These are phyloP conservation scores for Geotrupes spiniger DNA, from an alignment of 2,888 invertebrate genomes.

Conservation along the genomic window DNA sequence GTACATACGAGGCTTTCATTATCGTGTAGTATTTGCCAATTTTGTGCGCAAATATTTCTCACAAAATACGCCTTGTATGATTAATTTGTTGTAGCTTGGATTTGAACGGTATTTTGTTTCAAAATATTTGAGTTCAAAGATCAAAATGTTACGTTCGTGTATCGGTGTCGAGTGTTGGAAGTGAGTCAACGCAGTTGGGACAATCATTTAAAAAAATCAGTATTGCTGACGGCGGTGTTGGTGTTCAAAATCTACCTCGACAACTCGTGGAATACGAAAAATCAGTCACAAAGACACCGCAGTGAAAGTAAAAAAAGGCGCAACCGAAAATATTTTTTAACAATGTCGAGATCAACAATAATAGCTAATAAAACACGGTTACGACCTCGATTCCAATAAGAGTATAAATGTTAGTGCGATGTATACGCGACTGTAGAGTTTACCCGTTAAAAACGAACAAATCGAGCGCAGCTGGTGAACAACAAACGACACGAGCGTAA, in stretches of 20 bases:
- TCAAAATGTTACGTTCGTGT: too few relatives aligned
- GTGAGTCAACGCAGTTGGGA: conserved; percentile 25
- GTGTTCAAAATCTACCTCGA: conserved; percentile 4
- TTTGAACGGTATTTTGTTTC: too few relatives aligned
- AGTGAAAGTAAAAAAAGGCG: conserved; percentile 14
- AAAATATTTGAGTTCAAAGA: too few relatives aligned
- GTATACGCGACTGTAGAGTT: conserved; percentile 32
- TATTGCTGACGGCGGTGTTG: conserved; percentile 45
- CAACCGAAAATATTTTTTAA: conserved; percentile 35
- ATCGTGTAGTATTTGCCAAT: too few relatives aligned
- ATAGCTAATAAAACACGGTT: conserved; percentile 34
- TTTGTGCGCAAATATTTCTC: too few relatives aligned
- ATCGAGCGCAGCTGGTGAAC: background rate
- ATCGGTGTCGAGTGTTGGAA: too few relatives aligned
- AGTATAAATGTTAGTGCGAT: conserved; percentile 45
- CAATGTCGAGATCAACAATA: conserved; percentile 38
- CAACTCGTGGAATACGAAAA: too few relatives aligned
- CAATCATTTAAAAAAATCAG: conserved; percentile 34
- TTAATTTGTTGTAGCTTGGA: too few relatives aligned
- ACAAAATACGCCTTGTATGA: too few relatives aligned
- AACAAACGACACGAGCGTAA: background rate
- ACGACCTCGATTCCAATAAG: conserved; percentile 23
- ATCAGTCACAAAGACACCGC: conserved; percentile 12
- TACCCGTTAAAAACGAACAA: background rate
- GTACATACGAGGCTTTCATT: too few relatives aligned